Percentiles rank a stretch among this genome's conserved stretches.
Evolutionary conservation across 2,888 invertebrate species (phyloP).

Genomic region (Epirrhoe tristata): DNA sequence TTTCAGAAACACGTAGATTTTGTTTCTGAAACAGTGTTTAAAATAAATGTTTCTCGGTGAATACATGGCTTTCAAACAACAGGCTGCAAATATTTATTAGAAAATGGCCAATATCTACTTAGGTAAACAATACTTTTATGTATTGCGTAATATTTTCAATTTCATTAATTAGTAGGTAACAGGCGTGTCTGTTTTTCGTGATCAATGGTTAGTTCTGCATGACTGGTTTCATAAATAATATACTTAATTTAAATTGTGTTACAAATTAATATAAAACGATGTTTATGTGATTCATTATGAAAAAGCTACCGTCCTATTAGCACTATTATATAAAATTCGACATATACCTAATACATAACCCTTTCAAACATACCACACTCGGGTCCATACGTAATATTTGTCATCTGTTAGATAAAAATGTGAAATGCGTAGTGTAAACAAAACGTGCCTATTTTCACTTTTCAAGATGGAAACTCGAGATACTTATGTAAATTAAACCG

Average conservation of each 20-base stretch:
- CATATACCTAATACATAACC: background rate
- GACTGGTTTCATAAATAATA: background rate
- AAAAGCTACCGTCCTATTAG: background rate
- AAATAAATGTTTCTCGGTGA: too few relatives aligned
- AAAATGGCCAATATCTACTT: constrained; percentile 1
- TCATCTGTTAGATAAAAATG: constrained; percentile 29
- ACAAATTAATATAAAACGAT: background rate
- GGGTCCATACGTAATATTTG: constrained; percentile 37
- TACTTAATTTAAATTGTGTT: too few relatives aligned
- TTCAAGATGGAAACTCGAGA: constrained; percentile 64
- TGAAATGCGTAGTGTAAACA: constrained; percentile 36
- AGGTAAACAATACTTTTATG: constrained; percentile 29
- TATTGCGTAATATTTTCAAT: constrained; percentile 43
- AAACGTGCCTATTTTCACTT: constrained; percentile 68
- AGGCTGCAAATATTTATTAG: background rate
- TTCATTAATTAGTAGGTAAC: constrained; percentile 34
- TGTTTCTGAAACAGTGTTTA: too few relatives aligned
- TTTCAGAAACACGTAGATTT: too few relatives aligned
- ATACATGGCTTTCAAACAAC: too few relatives aligned
- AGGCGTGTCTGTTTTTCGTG: constrained; percentile 33
- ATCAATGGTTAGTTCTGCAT: constrained; percentile 18
- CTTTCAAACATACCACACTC: constrained; percentile 19
- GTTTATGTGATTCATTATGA: background rate
- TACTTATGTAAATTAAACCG: constrained; percentile 60
- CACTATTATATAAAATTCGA: background rate